Base-by-base conservation (phyloP, 2,888 invertebrate genomes). In the Frankliniella intonsa region DNA sequence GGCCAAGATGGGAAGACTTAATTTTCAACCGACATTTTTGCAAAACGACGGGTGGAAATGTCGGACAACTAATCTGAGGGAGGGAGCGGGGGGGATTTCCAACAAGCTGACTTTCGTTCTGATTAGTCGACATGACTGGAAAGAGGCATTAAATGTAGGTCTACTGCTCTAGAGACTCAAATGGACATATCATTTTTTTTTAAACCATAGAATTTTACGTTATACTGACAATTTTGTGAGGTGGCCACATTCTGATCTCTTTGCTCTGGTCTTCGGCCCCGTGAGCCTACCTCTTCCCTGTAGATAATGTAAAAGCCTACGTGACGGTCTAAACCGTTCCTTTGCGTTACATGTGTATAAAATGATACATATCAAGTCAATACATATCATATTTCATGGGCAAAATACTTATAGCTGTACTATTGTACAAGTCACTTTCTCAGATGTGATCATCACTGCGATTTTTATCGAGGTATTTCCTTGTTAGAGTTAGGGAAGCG, bases 341-440 rank as follows among this genome's bases (percentile, higher is more conserved):
- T 76, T 76, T 25, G 69, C 69, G 69, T 25, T 76, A 76, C n/a
- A 76, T 76, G 69, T 76, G 69, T 76, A 76, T 25, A 38, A 76
- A 76, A 22, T 9, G 69, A 25, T 76, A 76, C 69, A 76, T 76
- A 76, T 76, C 69, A 76, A 22, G 25, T 76, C 22, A 76, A 62
- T 19, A 76, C 69, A 25, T 76, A 76, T 76, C 69, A 76, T 76
- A 76, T 76, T 76, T 25, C 25, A 22, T 76, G 69, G 69, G 69
- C 69, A 76, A 76, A 3, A 55, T 55, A 55, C 11, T 38, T 38
- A 38, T 76, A 76, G 69, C 11, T 76, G 69, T 76, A 76, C 69
- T 76, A 76, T 76, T 76, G 69, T 76, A 76, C 69, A 76, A 76
- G 12, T 76, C 69, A 76, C 69, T 76, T 76, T 76, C 69, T 76